Base-by-base conservation (phyloP, 2,113 vertebrate species). In the Platichthys stellatus region DNA sequence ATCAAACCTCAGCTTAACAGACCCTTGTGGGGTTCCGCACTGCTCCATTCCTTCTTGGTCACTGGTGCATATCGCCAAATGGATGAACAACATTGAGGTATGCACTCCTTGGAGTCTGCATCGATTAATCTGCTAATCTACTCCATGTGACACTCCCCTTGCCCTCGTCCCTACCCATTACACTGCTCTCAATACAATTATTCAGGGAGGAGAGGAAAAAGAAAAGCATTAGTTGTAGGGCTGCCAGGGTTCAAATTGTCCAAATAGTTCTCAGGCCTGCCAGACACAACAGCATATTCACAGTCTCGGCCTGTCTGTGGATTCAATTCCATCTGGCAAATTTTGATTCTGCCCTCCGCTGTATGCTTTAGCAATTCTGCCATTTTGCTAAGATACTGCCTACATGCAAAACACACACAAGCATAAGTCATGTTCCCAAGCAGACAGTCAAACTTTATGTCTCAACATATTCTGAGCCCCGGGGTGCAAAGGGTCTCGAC, bases 111-210 rank as follows among this genome's bases (percentile, higher is more conserved):
- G 4, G 38, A 78, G 53, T 72, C 74, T 61, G 24, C 80, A 66
- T 88, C 43, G 21, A 78, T 86, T 72, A 74, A 87, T 89, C 65
- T 87, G 77, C 54, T 89, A 90, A 89, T 89, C 76, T 88, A 68
- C 79, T 86, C 78, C 86, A 89, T 82, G 80, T 91, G 84, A 86
- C 69, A 53, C 69, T 79, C 56, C 63, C 69, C 63, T 62, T 65
- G 75, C 66, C 54, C 60, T 81, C 7, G 13, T 69, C 51, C 53
- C 47, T 61, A 26, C 40, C 63, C 45, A 64, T 84, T 83, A 72
- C 69, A 66, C 70, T 74, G 73, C 65, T 73, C 43, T 77, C 76
- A 81, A 78, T 83, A 58, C 12, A 13, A 84, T 88, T 82, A 81
- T 86, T 84, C 56, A 51, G 47, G 58, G 18, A 59, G 40, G 38